Evolutionary conservation across 2,888 invertebrate genomes (phyloP).

Genomic region (Meta bourneti): DNA sequence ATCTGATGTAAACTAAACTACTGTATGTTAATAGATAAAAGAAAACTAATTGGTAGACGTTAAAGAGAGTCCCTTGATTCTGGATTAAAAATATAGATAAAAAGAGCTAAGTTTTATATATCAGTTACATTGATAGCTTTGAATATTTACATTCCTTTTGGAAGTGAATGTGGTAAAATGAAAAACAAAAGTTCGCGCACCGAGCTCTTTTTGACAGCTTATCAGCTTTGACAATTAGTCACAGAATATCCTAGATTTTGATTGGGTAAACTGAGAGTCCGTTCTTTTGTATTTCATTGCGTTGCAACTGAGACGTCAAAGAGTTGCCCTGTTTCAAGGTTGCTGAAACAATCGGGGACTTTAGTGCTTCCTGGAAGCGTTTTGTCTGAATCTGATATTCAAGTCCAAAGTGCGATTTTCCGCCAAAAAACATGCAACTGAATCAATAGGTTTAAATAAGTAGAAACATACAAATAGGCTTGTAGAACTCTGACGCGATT

Average conservation of each 20-base stretch:
- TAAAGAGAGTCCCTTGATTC: too few species aligned
- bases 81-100: too few species aligned
- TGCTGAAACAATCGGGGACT: background rate
- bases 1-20: too few species aligned
- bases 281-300: background rate
- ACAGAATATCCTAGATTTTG: background rate
- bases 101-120: too few species aligned
- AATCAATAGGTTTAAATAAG: slow-evolving; percentile 48
- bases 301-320: background rate
- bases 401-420: slow-evolving; percentile 11
- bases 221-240: background rate
- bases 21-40: too few species aligned
- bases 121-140: too few species aligned
- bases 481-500: slow-evolving; percentile 14
- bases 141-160: too few species aligned
- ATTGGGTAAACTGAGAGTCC: background rate
- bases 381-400: background rate
- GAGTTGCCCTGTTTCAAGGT: slow-evolving; percentile 24
- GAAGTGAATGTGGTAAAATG: too few species aligned
- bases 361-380: slow-evolving; percentile 33
- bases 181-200: too few species aligned
- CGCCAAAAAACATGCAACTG: slow-evolving; percentile 14
- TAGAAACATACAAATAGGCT: slow-evolving; percentile 7
- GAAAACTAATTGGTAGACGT: too few species aligned
- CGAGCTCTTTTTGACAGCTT: background rate